Evolutionary conservation across 1,140 invertebrate genomes (phyloP).

Genomic region (Atta texana): DNA sequence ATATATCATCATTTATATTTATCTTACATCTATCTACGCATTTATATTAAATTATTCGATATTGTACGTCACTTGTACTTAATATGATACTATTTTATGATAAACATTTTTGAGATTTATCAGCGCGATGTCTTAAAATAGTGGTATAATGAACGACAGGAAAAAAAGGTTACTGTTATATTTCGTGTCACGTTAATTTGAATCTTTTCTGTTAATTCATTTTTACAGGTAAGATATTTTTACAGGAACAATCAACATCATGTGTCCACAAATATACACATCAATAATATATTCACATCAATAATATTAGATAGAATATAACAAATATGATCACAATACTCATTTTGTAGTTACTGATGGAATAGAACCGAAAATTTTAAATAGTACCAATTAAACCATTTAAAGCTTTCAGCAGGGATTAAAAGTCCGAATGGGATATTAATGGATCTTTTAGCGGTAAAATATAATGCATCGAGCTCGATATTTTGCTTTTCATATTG

Average conservation of each 20-base stretch:
- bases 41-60: constrained; percentile 4
- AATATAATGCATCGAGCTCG: constrained; percentile 10
- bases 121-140: background rate
- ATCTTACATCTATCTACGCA: background rate
- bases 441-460: constrained; percentile 22
- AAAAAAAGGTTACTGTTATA: background rate
- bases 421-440: constrained; percentile 34
- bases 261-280: too few species aligned
- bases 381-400: constrained; percentile 25
- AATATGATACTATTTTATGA: background rate
- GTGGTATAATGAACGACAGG: background rate
- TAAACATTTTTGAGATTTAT: background rate
- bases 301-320: background rate
- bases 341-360: background rate
- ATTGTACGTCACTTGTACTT: background rate
- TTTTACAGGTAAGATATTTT: background rate
- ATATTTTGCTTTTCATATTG: constrained; percentile 17
- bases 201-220: background rate
- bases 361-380: constrained; percentile 21
- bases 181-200: constrained; percentile 7
- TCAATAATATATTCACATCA: background rate
- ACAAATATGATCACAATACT: background rate
- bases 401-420: constrained; percentile 42
- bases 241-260: background rate
- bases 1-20: background rate